These are phyloP conservation scores for Grantiella picta DNA, from an alignment of 2,113 vertebrate species.

Conservation along the genomic window DNA sequence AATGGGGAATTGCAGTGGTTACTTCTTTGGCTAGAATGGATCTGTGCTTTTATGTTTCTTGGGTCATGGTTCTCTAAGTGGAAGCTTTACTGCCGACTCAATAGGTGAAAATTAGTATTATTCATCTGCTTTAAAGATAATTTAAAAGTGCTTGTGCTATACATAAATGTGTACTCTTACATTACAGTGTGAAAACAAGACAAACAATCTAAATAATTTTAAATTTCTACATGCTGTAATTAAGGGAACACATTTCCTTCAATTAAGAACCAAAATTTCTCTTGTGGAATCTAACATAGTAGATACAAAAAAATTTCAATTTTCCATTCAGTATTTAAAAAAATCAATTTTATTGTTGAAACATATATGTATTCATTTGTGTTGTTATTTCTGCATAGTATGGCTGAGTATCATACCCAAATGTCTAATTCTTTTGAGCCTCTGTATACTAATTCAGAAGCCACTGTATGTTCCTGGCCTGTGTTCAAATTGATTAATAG, in stretches of 20 bases:
- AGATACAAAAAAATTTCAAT: background rate
- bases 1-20: background rate
- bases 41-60: background rate
- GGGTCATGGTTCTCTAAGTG: background rate
- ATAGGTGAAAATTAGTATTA: background rate
- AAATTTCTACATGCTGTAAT: background rate
- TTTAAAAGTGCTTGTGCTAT: background rate
- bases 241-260: background rate
- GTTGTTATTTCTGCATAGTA: background rate
- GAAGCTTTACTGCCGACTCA: background rate
- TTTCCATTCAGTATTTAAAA: background rate
- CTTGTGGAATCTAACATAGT: background rate
- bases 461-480: background rate
- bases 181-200: background rate
- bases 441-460: background rate
- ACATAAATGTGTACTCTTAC: background rate
- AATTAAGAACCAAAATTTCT: background rate
- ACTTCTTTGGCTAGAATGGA: background rate
- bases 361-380: fast-evolving
- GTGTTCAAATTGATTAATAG: background rate
- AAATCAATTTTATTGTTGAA: background rate
- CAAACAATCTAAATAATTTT: background rate
- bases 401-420: background rate
- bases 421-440: background rate
- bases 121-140: background rate